A percentile compares a stretch with the other conserved stretches of the same genome.
phyloP scores from a whole-genome alignment of 2,797 vertebrate genomes.

The Neolamprologus multifasciatus region DNA sequence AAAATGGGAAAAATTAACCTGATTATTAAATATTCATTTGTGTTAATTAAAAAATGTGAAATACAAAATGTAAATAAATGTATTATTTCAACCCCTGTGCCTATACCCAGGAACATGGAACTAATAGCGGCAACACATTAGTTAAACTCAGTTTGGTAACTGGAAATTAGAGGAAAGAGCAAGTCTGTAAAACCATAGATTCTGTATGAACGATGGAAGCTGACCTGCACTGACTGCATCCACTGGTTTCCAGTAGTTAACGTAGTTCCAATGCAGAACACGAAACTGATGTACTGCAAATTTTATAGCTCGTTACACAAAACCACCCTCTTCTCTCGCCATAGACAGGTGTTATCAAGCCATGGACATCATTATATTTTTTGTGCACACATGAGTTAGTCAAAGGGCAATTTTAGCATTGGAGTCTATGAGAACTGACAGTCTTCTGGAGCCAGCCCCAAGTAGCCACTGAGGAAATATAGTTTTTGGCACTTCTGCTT shows the following conservation, averaged over 20 bases:
- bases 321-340: not conserved
- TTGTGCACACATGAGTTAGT: not conserved
- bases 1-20: not conserved
- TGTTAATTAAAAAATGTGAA: not conserved
- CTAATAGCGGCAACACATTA: not conserved
- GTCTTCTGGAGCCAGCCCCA: not conserved
- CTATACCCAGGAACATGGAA: not conserved
- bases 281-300: not conserved
- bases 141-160: not conserved
- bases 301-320: not conserved
- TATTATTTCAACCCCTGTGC: not conserved
- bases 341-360: not conserved
- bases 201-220: not conserved
- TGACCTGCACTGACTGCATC: not conserved
- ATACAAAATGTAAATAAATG: not conserved
- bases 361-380: not conserved
- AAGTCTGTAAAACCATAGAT: not conserved
- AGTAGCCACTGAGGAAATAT: not conserved
- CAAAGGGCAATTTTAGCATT: not conserved
- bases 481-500: not conserved
- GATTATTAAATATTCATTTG: not conserved
- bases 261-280: not conserved
- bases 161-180: not conserved
- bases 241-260: not conserved
- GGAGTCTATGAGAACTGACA: not conserved